Conservation (phyloP, 1,140 invertebrate species). For the Polypedilum vanderplanki region DNA sequence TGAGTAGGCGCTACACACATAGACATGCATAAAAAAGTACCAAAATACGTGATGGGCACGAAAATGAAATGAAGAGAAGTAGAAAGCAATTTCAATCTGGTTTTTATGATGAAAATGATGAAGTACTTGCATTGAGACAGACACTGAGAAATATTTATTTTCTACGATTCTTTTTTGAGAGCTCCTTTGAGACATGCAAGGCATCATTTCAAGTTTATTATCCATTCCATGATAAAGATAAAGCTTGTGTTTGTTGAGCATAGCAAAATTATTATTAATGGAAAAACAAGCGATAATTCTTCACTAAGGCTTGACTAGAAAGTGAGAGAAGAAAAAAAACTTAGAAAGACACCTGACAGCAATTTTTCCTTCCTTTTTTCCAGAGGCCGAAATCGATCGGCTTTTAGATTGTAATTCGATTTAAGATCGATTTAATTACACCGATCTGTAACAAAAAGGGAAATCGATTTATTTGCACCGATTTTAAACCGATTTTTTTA, state of each 20-base stretch:
- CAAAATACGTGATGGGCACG: constrained; percentile 16
- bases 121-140: not conserved
- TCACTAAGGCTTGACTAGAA: not conserved
- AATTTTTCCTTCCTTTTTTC: not conserved
- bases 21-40: not conserved
- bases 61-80: not conserved
- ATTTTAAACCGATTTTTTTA: too few relatives aligned
- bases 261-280: constrained; percentile 6
- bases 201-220: constrained; percentile 13
- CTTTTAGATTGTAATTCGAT: too few relatives aligned
- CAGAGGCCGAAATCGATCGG: too few relatives aligned
- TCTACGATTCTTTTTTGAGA: not conserved
- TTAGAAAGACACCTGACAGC: constrained; percentile 16
- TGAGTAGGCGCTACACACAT: too few relatives aligned
- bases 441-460: too few relatives aligned
- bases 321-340: not conserved
- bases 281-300: constrained; percentile 13
- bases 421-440: too few relatives aligned
- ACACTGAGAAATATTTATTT: not conserved
- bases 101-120: not conserved
- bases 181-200: constrained; percentile 16
- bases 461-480: too few relatives aligned
- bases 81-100: not conserved
- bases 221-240: not conserved
- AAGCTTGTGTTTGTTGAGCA: not conserved